Evolutionary conservation across 2,113 vertebrate genomes (phyloP).

Genomic region (Hemibagrus wyckioides): DNA sequence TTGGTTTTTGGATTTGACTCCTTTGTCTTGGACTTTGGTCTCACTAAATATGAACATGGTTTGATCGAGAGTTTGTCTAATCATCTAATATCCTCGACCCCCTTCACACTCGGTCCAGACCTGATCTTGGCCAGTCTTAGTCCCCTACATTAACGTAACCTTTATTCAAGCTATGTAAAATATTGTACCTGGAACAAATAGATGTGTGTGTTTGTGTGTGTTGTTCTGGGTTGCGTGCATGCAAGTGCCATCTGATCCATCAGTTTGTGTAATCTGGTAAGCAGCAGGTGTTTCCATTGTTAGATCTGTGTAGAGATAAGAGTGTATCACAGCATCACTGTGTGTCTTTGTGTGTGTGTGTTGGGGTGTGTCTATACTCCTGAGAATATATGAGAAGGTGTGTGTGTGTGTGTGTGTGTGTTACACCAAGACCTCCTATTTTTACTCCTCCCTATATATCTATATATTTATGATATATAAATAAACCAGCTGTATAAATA

Average conservation of each 20-base stretch:
- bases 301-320: constrained; percentile 2
- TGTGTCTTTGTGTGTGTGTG: background rate
- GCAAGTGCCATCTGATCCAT: constrained; percentile 5
- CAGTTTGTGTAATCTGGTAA: background rate
- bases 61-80: background rate
- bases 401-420: constrained; percentile 11
- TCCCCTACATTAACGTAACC: background rate
- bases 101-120: background rate
- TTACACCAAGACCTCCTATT: background rate
- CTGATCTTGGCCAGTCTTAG: background rate
- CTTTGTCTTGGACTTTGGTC: background rate
- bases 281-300: constrained; percentile 5
- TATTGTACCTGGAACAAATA: background rate
- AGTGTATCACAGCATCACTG: background rate
- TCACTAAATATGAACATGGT: background rate
- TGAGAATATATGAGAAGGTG: background rate
- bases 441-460: background rate
- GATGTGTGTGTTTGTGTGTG: background rate
- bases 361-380: background rate
- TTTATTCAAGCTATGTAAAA: background rate
- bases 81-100: too few species aligned
- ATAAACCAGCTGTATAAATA: background rate
- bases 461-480: background rate
- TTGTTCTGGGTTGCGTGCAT: constrained; percentile 1
- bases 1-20: background rate